Evolutionary conservation across 2,888 invertebrate genomes (phyloP).

Genomic region (Aquatica leii): DNA sequence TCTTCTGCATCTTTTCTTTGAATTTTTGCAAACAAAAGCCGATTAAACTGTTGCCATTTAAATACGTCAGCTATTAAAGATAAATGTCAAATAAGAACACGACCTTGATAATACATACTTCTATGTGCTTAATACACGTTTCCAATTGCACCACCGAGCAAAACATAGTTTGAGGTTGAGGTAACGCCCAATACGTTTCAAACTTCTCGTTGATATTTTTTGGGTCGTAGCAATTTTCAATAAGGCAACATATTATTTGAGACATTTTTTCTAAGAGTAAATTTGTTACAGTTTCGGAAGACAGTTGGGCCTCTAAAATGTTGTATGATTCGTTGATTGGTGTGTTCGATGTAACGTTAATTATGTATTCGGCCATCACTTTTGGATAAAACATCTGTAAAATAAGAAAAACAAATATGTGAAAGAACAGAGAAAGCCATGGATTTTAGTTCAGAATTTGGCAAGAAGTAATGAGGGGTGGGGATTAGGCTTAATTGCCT

Average conservation of each 20-base stretch:
- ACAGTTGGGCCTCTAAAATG: constrained; percentile 52
- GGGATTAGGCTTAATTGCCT: no score
- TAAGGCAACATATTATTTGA: constrained; percentile 56
- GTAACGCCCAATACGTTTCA: constrained; percentile 54
- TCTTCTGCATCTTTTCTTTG: constrained; percentile 64
- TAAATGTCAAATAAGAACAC: constrained; percentile 19
- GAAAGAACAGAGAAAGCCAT: no score
- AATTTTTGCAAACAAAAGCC: constrained; percentile 50
- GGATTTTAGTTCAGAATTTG: no score
- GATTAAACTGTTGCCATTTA: constrained; percentile 27
- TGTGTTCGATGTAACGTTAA: constrained; percentile 48
- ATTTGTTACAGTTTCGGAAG: constrained; percentile 37
- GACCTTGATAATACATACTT: constrained; percentile 53
- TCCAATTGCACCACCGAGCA: constrained; percentile 59
- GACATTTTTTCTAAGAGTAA: constrained; percentile 61
- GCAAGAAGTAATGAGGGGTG: no score
- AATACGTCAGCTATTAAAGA: constrained; percentile 31
- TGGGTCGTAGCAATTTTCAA: constrained; percentile 59
- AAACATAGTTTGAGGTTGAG: constrained; percentile 57
- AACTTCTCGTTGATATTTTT: constrained; percentile 50
- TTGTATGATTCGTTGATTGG: constrained; percentile 45
- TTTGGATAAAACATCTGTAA: constrained; percentile 26
- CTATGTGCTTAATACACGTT: constrained; percentile 61
- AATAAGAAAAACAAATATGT: constrained; percentile 3
- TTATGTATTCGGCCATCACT: constrained; percentile 46